Conservation (phyloP, 1,140 invertebrate genomes). For the Drosophila suzukii region DNA sequence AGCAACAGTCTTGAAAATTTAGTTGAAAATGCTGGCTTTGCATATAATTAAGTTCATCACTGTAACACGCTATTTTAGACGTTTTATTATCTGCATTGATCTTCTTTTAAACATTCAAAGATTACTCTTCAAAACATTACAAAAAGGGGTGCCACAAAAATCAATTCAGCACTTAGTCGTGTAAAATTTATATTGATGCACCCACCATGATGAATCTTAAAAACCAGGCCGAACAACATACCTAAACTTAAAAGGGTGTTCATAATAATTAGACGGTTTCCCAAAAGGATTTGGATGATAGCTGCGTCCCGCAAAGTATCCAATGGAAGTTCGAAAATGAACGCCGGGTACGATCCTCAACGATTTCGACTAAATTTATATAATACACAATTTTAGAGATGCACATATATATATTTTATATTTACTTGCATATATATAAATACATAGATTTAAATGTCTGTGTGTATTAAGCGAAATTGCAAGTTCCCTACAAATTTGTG, state of each 20-base stretch:
- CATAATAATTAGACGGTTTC: background rate
- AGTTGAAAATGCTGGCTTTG: no score
- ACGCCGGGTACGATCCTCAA: slow-evolving; percentile 1
- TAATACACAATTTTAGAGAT: slow-evolving; percentile 3
- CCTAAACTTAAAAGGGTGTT: slow-evolving; percentile 4
- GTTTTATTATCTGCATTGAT: no score
- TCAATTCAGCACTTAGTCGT: no score
- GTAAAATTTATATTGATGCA: no score
- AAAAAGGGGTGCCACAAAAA: no score
- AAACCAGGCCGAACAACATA: background rate
- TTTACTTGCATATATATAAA: background rate
- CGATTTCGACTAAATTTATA: slow-evolving; percentile 19
- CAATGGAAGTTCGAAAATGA: slow-evolving; percentile 2
- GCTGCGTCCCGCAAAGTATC: background rate
- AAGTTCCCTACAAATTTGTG: no score
- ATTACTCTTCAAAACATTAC: no score
- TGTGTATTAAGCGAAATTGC: background rate
- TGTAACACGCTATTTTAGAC: no score
- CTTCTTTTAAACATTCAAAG: no score
- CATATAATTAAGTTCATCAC: no score
- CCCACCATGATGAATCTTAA: no score
- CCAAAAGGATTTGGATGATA: background rate
- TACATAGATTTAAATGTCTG: background rate
- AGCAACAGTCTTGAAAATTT: no score
- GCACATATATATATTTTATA: background rate